Conservation (phyloP, 2,797 vertebrate genomes). For the Thunnus albacares region DNA sequence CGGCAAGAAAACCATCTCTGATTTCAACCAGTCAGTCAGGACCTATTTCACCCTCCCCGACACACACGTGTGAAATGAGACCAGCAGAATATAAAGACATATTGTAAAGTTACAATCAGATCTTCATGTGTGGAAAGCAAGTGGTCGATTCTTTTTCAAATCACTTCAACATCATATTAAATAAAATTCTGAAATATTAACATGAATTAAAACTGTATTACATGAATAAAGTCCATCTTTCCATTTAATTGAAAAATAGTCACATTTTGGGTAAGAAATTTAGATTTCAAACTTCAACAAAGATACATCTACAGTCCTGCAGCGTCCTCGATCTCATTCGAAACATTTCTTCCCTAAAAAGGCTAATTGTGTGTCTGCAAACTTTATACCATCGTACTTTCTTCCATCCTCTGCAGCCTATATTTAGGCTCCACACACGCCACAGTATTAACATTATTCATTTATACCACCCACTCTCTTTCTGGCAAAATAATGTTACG, state of each 20-base stretch:
- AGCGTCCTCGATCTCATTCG: constrained; percentile 1
- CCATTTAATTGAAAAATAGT: constrained; percentile 66
- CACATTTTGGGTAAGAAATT: constrained; percentile 55
- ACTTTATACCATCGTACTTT: constrained; percentile 3
- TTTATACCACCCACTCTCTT: constrained; percentile 32
- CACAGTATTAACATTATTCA: constrained; percentile 14
- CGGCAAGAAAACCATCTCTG: constrained; percentile 10
- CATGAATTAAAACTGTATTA: constrained; percentile 55
- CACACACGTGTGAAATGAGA: not conserved
- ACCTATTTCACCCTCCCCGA: constrained; percentile 17
- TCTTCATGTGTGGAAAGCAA: constrained; percentile 38
- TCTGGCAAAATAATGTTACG: constrained; percentile 43
- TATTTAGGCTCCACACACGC: not conserved
- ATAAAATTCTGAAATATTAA: constrained; percentile 49
- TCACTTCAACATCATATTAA: constrained; percentile 9
- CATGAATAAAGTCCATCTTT: constrained; percentile 58
- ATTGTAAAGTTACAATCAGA: constrained; percentile 29
- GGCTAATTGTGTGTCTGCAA: not conserved
- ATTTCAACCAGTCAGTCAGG: constrained; percentile 18
- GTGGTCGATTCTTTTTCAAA: constrained; percentile 31
- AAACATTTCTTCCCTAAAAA: constrained; percentile 23
- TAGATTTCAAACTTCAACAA: constrained; percentile 20
- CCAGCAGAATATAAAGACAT: constrained; percentile 1
- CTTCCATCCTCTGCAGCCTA: not conserved
- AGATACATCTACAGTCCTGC: constrained; percentile 9